Conservation (phyloP, 2,797 vertebrate species). For the Tenualosa thibaudeaui region DNA sequence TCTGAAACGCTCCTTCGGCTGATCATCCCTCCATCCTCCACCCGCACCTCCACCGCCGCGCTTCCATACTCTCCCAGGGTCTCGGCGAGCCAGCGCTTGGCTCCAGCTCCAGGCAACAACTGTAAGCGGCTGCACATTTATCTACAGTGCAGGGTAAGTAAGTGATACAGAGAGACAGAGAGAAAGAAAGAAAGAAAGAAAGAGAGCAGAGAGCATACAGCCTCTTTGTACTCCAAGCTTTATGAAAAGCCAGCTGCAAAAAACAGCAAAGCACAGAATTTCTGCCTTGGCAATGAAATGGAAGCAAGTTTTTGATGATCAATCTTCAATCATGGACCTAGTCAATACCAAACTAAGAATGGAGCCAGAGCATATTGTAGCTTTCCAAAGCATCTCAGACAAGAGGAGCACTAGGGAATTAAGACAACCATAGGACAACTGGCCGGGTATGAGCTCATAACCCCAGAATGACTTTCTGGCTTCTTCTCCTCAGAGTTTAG, state of each 20-base stretch:
- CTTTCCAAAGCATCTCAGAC: not conserved
- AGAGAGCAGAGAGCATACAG: not conserved
- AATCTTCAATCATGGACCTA: constrained; percentile 9
- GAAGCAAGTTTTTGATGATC: not conserved
- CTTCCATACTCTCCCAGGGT: not conserved
- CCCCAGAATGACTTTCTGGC: not conserved
- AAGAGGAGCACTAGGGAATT: not conserved
- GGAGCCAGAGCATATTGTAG: not conserved
- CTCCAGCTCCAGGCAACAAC: constrained; percentile 15
- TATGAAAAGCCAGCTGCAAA: not conserved
- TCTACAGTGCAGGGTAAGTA: not conserved
- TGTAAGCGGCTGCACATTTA: not conserved
- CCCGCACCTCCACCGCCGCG: not conserved
- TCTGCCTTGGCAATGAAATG: not conserved
- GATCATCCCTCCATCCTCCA: not conserved
- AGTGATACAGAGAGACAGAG: not conserved
- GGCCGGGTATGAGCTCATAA: too few relatives aligned
- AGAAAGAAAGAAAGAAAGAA: not conserved
- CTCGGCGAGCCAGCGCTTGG: not conserved
- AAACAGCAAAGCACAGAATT: not conserved
- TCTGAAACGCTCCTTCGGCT: not conserved
- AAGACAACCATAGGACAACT: not conserved
- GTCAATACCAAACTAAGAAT: not conserved
- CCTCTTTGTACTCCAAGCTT: not conserved
- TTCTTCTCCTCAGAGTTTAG: not conserved